Evolutionary conservation across 2,113 vertebrate genomes (phyloP).

Genomic region (Antechinus stuartii): DNA sequence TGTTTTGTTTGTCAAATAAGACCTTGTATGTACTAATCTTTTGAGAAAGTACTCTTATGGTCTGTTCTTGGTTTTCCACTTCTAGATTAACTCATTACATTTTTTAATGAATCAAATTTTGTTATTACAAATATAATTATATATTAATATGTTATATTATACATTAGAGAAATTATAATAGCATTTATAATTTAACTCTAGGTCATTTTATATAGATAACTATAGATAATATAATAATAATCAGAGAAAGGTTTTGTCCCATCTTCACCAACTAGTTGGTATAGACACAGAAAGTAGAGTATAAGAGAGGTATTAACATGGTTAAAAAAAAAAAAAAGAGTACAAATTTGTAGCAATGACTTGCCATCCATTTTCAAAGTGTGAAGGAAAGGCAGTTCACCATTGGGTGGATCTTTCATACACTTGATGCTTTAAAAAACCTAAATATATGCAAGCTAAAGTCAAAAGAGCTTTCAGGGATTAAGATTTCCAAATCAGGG

Average conservation of each 20-base stretch:
- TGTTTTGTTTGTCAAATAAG: neutral
- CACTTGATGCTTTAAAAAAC: neutral
- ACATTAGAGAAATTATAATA: too few species aligned
- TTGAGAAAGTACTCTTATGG: neutral
- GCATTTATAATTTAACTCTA: too few species aligned
- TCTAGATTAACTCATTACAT: too few species aligned
- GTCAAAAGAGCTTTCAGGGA: neutral
- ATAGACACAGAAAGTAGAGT: neutral
- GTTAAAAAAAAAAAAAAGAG: neutral
- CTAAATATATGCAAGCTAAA: neutral
- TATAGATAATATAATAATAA: neutral
- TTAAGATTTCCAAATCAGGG: neutral
- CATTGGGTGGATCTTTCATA: neutral
- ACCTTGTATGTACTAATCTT: neutral
- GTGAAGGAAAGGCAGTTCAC: neutral
- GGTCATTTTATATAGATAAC: too few species aligned
- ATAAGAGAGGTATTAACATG: neutral
- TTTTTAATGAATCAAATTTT: too few species aligned
- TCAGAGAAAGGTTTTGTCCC: neutral
- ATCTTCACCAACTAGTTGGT: neutral
- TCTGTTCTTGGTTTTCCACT: neutral
- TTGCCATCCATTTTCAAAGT: neutral
- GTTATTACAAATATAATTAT: too few species aligned
- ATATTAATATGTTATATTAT: too few species aligned
- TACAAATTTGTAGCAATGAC: neutral